phyloP scores from a whole-genome alignment of 2,113 vertebrate species.

The Trogon surrucura region DNA sequence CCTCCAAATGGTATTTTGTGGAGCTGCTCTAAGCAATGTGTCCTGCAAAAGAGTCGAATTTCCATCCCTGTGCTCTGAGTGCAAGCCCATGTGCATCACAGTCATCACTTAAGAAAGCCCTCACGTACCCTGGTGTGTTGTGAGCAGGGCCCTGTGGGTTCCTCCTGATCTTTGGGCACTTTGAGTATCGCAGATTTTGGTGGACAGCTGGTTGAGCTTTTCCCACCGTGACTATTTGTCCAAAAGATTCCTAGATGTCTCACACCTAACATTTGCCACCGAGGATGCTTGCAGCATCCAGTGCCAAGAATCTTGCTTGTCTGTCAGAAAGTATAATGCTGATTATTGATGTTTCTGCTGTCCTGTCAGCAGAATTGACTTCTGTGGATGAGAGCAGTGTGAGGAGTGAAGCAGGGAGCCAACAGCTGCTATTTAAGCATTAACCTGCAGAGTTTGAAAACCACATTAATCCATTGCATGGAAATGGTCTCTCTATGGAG shows the following conservation, averaged over 20 bases:
- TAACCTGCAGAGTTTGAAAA: neutral
- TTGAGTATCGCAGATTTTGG: slow-evolving; percentile 25
- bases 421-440: neutral
- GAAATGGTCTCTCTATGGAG: neutral
- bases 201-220: slow-evolving; percentile 17
- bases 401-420: neutral
- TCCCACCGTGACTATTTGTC: neutral
- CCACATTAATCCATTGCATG: neutral
- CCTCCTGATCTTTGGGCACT: neutral
- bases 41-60: neutral
- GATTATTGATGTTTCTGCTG: neutral
- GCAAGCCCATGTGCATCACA: neutral
- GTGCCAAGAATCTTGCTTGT: slow-evolving; percentile 13
- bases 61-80: neutral
- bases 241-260: slow-evolving; percentile 54
- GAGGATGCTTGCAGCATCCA: neutral
- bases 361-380: neutral
- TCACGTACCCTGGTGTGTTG: neutral
- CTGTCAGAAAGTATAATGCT: neutral
- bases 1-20: neutral
- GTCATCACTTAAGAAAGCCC: fast-evolving
- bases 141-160: neutral
- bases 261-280: neutral
- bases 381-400: neutral
- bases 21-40: neutral